A percentile compares a stretch with the other conserved stretches of the same genome.
These are phyloP conservation scores for Apostichopus californicus DNA, from an alignment of 35 echinoderm and acorn worm genomes.

Conservation along the genomic window DNA sequence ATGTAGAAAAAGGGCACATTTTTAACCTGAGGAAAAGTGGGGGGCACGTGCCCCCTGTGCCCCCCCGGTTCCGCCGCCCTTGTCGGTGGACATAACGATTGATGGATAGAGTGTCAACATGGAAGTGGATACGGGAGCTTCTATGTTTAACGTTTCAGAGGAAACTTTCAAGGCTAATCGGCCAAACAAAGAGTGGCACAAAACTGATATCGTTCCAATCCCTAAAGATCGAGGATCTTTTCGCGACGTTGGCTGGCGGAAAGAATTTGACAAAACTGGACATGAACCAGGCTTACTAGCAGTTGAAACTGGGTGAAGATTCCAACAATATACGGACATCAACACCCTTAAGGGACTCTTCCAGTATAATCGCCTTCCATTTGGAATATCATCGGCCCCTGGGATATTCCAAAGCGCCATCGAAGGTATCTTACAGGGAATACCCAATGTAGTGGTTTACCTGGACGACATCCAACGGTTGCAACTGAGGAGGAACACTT, in stretches of 20 bases:
- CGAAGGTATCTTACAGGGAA: conserved; percentile 57
- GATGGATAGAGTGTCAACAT: conserved; percentile 4
- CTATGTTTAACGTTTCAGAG: conserved; percentile 50
- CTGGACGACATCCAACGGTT: conserved; percentile 56
- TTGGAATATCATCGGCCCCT: conserved; percentile 67
- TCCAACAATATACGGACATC: conserved; percentile 54
- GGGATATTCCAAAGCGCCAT: conserved; percentile 56
- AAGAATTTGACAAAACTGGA: conserved; percentile 67
- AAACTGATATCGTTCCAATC: conserved; percentile 1
- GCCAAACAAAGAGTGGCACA: too few species aligned
- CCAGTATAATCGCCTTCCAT: conserved; percentile 60
- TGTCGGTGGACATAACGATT: not conserved
- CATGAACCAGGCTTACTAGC: conserved; percentile 57
- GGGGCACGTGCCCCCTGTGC: too few species aligned
- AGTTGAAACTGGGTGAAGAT: conserved; percentile 58
- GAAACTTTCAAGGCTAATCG: conserved; percentile 5
- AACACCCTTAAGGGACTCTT: conserved; percentile 70
- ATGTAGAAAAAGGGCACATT: too few species aligned
- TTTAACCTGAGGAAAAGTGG: too few species aligned
- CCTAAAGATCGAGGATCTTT: conserved; percentile 51
- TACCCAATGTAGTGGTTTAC: conserved; percentile 9
- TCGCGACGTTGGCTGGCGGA: not conserved
- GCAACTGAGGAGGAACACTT: conserved; percentile 39
- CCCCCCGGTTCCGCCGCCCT: too few species aligned
- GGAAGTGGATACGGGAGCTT: conserved; percentile 68